These are phyloP conservation scores for Philereme transversata DNA, from an alignment of 2,888 invertebrate species.

Conservation along the genomic window DNA sequence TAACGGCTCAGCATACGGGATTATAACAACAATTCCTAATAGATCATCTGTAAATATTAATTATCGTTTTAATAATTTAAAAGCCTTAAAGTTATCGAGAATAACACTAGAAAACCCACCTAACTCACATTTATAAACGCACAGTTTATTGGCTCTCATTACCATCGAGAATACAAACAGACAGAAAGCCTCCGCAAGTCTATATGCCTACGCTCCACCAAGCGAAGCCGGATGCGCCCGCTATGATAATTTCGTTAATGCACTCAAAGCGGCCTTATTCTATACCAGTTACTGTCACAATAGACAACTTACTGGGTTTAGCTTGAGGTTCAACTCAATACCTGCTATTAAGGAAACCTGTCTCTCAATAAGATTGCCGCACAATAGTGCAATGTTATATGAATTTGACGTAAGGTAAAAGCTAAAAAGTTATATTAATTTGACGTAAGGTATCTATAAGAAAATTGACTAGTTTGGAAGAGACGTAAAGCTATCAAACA, in stretches of 20 bases:
- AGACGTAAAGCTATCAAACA: no score
- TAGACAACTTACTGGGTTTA: constrained; percentile 45
- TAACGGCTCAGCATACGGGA: no score
- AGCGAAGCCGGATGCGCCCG: constrained; percentile 43
- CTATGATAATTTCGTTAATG: constrained; percentile 56
- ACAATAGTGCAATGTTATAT: no score
- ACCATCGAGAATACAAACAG: background rate
- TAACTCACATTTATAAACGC: background rate
- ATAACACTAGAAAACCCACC: background rate
- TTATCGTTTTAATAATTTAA: no score
- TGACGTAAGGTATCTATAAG: no score
- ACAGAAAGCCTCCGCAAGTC: constrained; percentile 1
- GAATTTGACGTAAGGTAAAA: no score
- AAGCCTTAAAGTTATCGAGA: no score
- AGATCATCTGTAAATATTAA: no score
- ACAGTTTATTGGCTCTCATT: background rate
- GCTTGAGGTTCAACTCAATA: constrained; percentile 27
- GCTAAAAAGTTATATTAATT: no score
- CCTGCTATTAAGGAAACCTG: constrained; percentile 7
- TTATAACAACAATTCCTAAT: no score
- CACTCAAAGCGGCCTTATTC: constrained; percentile 42
- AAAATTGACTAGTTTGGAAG: no score
- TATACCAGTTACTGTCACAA: constrained; percentile 49
- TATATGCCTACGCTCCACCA: constrained; percentile 38
- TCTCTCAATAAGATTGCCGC: no score